Evolutionary conservation across 2,113 vertebrate species (phyloP).

Genomic region (Platichthys flesus): DNA sequence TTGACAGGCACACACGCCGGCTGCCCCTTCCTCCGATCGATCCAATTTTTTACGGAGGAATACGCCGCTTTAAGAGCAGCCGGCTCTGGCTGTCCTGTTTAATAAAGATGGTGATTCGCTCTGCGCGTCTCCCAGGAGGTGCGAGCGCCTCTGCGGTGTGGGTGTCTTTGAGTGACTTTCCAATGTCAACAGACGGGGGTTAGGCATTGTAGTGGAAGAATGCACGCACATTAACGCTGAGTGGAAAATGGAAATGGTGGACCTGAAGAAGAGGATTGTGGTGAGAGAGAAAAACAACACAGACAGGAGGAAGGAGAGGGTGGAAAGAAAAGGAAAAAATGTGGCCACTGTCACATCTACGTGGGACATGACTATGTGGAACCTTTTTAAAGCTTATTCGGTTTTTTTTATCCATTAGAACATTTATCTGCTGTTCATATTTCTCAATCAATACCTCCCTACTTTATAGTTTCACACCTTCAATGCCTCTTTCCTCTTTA

Average conservation of each 20-base stretch:
- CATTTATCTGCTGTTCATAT: background rate
- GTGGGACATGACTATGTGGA: background rate
- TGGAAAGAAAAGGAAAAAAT: background rate
- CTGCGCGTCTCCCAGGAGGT: conserved; percentile 27
- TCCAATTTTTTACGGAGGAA: conserved; percentile 49
- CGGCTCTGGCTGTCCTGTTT: conserved; percentile 38
- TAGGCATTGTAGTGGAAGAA: conserved; percentile 42
- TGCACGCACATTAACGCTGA: background rate
- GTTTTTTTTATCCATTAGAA: background rate
- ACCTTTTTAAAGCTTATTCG: background rate
- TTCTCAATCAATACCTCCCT: background rate
- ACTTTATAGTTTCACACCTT: conserved; percentile 6
- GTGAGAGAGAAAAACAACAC: background rate
- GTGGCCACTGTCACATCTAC: conserved; percentile 7
- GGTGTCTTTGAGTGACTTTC: conserved; percentile 45
- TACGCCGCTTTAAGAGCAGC: conserved; percentile 48
- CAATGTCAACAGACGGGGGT: conserved; percentile 24
- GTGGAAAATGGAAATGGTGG: background rate
- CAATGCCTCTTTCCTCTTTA: background rate
- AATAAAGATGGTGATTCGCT: conserved; percentile 57
- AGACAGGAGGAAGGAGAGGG: background rate
- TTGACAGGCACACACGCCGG: conserved; percentile 56
- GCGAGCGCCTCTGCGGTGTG: background rate
- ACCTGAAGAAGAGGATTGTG: conserved; percentile 3
- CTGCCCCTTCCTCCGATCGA: conserved; percentile 46